Base-by-base conservation (phyloP, 2,888 invertebrate species). In the Schrankia costaestrigalis region DNA sequence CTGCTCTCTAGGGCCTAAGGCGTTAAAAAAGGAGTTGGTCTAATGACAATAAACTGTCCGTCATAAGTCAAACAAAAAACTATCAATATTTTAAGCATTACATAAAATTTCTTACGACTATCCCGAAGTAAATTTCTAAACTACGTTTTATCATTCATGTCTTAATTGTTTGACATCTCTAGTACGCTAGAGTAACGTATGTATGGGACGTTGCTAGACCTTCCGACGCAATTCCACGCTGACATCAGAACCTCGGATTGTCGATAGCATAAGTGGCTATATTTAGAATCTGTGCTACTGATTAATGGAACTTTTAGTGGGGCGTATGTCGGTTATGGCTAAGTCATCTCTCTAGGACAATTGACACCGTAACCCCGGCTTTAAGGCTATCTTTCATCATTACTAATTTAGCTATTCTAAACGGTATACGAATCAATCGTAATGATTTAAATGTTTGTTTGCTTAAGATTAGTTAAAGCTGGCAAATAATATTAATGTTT, bases 261-360 rank as follows among this genome's bases (percentile, higher is more conserved):
- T 53, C 58, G 71, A 75, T 77, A 75, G 76, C 83, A 84, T 85
- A 85, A 85, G 73, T 70, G 71, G 68, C 86, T 87, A 87, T 86
- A 85, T 87, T 85, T 87, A 87, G 86, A 86, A 85, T 83, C 83
- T 71, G 75, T 79, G 78, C 71, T 63, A 58, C 77, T 83, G 76
- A 80, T 84, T 84, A 84, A 85, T 81, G 73, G 56, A 61, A 62
- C 69, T 72, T 72, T 73, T 74, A 76, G 68, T 71, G 60, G 61
- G 56, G 56, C 56, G 56, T 56, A 41, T 41, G 56, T 45, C 50
- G 58, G 50, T 60, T 61, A 56, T 53, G 60, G 54, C 57, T 75
- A 75, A 78, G 68, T 65, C 71, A 61, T 63, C 56, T 69, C 68
- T 63, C 61, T 56, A 57, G 63, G 45, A 58, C 72, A 82, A 81